phyloP scores from a whole-genome alignment of 2,888 invertebrate species.

The Dasysyrphus tricinctus region DNA sequence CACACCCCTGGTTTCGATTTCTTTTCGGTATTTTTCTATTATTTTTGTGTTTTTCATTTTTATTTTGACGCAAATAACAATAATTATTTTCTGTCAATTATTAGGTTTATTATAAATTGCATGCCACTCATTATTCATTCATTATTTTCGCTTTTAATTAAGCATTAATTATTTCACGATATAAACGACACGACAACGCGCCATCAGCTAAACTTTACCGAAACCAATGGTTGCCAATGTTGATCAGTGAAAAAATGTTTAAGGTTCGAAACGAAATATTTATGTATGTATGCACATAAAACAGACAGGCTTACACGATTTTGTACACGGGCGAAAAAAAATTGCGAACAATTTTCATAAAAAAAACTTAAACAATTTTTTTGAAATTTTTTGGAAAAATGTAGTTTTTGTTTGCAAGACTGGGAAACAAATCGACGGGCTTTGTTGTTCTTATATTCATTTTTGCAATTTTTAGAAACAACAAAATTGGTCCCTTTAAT shows the following conservation, averaged over 20 bases:
- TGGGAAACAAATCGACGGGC: too few relatives aligned
- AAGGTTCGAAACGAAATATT: not conserved
- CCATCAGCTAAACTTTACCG: conserved; percentile 34
- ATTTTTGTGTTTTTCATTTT: conserved; percentile 12
- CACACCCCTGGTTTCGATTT: conserved; percentile 34
- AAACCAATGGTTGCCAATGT: conserved; percentile 11
- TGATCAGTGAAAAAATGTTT: not conserved
- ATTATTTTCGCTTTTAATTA: conserved; percentile 76
- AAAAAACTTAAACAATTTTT: too few relatives aligned
- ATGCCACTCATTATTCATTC: conserved; percentile 76
- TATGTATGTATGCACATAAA: too few relatives aligned
- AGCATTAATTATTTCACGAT: conserved; percentile 74
- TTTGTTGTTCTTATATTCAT: too few relatives aligned
- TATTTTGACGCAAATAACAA: conserved; percentile 69
- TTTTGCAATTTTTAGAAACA: too few relatives aligned
- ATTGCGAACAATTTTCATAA: too few relatives aligned
- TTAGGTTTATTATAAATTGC: conserved; percentile 76
- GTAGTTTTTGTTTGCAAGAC: too few relatives aligned
- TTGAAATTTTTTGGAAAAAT: too few relatives aligned
- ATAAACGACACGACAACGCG: conserved; percentile 58
- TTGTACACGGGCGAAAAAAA: too few relatives aligned
- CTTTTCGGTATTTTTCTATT: conserved; percentile 37
- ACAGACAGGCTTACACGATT: too few relatives aligned
- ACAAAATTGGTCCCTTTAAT: too few relatives aligned
- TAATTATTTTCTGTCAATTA: conserved; percentile 76